Evolutionary conservation across 2,888 invertebrate genomes (phyloP).

Genomic region (Diloba caeruleocephala): DNA sequence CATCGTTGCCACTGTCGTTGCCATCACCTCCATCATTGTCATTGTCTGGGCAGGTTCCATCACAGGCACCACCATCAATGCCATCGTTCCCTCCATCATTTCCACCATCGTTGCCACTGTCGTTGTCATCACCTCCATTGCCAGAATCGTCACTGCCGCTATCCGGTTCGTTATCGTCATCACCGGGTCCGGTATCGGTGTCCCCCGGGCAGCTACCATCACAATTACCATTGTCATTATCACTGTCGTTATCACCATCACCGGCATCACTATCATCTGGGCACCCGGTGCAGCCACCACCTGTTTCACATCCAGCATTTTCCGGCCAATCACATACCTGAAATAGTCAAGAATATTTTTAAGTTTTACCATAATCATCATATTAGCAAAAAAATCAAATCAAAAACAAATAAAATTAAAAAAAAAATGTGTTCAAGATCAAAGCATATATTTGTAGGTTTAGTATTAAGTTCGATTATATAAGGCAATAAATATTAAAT

Average conservation of each 20-base stretch:
- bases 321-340: slow-evolving; percentile 57
- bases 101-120: not conserved
- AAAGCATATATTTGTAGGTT: no score
- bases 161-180: slow-evolving; percentile 19
- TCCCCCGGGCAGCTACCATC: not conserved
- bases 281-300: not conserved
- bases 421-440: no score
- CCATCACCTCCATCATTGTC: no score
- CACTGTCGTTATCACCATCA: not conserved
- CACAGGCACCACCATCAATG: slow-evolving; percentile 3
- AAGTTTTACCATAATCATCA: no score
- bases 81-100: slow-evolving; percentile 16
- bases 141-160: slow-evolving; percentile 1
- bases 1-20: slow-evolving; percentile 18
- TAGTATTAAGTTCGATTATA: no score
- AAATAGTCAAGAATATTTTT: slow-evolving; percentile 6
- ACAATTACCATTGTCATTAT: not conserved
- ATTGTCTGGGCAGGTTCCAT: no score
- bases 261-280: no score
- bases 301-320: slow-evolving; percentile 45
- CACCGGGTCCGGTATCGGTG: not conserved
- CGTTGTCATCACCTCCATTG: not conserved
- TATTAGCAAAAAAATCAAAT: no score
- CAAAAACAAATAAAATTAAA: no score
- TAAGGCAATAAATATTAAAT: no score